Evolutionary conservation across 2,888 invertebrate species (phyloP), one percentile per base, ranked within the genome.

Genomic region (Hedya salicella): DNA sequence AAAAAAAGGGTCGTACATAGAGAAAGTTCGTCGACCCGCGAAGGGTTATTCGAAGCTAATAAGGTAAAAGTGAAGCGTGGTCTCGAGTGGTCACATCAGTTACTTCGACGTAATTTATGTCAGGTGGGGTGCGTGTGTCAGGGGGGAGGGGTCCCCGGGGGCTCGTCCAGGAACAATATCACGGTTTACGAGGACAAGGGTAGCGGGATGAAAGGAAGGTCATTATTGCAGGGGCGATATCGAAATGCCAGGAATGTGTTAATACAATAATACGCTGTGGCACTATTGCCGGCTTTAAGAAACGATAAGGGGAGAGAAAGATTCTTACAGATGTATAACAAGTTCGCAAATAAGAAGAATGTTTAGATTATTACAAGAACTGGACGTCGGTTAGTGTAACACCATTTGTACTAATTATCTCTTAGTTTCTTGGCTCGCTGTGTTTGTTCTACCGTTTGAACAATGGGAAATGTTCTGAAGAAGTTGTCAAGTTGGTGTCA

Each of bases 31-130:
- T 30, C 54, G 54, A 62, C 54, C 62, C 62, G 17, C 19, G 48
- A 63, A 53, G 63, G 63, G 63, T 50, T 57, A 57, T 63, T 57
- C 56, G 21, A 56, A 57, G 63, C 56, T 63, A 63, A 63, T 57
- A 63, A 63, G 56, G 63, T 48, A 54, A 56, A 48, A 54, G 46
- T 25, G 53, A 42, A 49, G 60, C 49, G 54, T 16, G 56, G 63
- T 54, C 42, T 63, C 63, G 40, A 63, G 63, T 57, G 63, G 49
- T 17, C 62, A 14, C 64, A 64, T 56, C 64, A 21, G 64, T 52
- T 64, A 36, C 59, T 48, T 19, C 30, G 9, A 19, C 36, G 64
- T 59, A 59, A 59, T 64, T 59, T 64, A 59, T 52, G 64, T 42
- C 56, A 63, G 56, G 63, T 63, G 42, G 21, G 53, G 19, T 14